Conservation (phyloP, 2,797 vertebrate genomes). For the Chromis chromis region DNA sequence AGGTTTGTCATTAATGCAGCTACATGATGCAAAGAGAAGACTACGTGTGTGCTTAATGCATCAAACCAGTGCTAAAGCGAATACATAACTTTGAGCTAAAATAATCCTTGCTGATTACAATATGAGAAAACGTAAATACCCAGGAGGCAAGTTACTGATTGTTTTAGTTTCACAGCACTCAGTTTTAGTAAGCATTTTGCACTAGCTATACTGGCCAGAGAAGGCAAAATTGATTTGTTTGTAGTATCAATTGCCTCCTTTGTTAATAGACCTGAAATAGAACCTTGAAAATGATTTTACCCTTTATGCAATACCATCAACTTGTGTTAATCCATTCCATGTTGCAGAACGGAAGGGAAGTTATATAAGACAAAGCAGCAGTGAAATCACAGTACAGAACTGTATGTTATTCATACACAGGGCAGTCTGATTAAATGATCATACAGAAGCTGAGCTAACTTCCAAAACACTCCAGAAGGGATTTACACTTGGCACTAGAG, state of each 20-base stretch:
- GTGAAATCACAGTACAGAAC: constrained; percentile 40
- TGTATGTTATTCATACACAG: constrained; percentile 36
- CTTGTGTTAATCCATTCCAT: constrained; percentile 71
- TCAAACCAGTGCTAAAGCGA: constrained; percentile 24
- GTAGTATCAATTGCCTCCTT: constrained; percentile 78
- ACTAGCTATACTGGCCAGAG: constrained; percentile 65
- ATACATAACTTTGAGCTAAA: constrained; percentile 46
- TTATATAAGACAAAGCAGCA: constrained; percentile 57
- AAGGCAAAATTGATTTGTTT: constrained; percentile 77
- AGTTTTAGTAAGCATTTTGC: constrained; percentile 63
- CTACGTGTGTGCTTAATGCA: constrained; percentile 13
- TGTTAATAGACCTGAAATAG: constrained; percentile 79
- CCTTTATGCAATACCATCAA: constrained; percentile 72
- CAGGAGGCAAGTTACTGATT: constrained; percentile 60
- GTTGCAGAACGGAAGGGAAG: constrained; percentile 64
- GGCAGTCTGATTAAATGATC: constrained; percentile 60
- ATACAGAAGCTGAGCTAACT: constrained; percentile 56
- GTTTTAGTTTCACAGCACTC: constrained; percentile 62
- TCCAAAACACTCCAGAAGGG: constrained; percentile 67
- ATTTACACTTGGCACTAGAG: constrained; percentile 65
- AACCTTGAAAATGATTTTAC: constrained; percentile 78
- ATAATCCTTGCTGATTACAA: constrained; percentile 53
- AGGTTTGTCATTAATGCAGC: constrained; percentile 54
- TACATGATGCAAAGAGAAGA: constrained; percentile 23
- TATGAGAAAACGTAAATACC: constrained; percentile 53